A percentile compares a stretch with the other conserved stretches of the same genome.
These are phyloP conservation scores for Aspiorhynchus laticeps DNA, from an alignment of 2,113 vertebrate genomes.

Conservation along the genomic window DNA sequence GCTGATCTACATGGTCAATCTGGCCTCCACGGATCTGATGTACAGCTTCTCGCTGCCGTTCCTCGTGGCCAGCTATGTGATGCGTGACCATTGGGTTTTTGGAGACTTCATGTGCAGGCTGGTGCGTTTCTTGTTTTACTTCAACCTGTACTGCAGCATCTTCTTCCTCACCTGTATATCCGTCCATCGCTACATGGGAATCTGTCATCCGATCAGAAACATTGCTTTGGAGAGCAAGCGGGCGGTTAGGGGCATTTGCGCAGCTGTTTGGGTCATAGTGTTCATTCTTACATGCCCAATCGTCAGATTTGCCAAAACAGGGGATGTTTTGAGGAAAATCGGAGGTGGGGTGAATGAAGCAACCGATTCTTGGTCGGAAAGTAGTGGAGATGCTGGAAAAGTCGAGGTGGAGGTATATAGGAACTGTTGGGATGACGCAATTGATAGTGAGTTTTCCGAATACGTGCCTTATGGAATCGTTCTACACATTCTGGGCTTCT, in stretches of 20 bases:
- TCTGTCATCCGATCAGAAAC: slow-evolving; percentile 79
- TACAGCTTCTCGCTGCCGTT: slow-evolving; percentile 84
- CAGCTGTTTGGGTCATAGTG: slow-evolving; percentile 79
- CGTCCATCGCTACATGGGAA: slow-evolving; percentile 80
- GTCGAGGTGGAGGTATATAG: slow-evolving; percentile 59
- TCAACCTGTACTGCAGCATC: slow-evolving; percentile 86
- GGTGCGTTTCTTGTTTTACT: slow-evolving; percentile 83
- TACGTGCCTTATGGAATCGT: slow-evolving; percentile 82
- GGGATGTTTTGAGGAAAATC: slow-evolving; percentile 53
- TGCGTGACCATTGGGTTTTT: slow-evolving; percentile 79
- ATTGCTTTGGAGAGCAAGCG: slow-evolving; percentile 79
- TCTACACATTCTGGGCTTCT: slow-evolving; percentile 79
- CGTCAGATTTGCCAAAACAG: slow-evolving; percentile 80
- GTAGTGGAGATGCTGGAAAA: slow-evolving; percentile 12
- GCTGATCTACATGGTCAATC: slow-evolving; percentile 84
- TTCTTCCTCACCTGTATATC: slow-evolving; percentile 90
- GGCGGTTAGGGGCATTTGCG: slow-evolving; percentile 75
- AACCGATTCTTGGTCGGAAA: slow-evolving; percentile 18
- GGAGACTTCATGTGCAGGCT: slow-evolving; percentile 86
- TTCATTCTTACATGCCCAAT: slow-evolving; percentile 81
- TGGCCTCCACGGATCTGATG: slow-evolving; percentile 83
- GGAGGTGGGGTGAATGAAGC: slow-evolving; percentile 35
- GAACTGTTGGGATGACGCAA: slow-evolving; percentile 83
- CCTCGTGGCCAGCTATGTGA: slow-evolving; percentile 81
- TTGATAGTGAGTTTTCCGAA: slow-evolving; percentile 76